Evolutionary conservation across 1,140 invertebrate genomes (phyloP), one percentile per base, ranked within the genome.

Genomic region (Heliothis virescens): DNA sequence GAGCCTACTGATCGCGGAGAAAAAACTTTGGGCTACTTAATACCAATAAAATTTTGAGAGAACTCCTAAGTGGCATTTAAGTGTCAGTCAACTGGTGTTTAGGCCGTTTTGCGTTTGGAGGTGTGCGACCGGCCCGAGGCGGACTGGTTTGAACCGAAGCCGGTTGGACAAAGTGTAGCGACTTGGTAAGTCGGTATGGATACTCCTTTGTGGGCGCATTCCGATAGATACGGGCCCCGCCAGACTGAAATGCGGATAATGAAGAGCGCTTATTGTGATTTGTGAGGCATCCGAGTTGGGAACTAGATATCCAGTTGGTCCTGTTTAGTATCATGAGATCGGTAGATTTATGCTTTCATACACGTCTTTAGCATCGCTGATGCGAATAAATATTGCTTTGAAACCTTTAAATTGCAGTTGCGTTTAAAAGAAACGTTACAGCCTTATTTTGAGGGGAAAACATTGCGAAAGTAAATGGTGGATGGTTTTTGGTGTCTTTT

Each of bases 11-110:
- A n/a, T 50, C 41, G 12, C 34, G 55, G 12, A 85, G 76, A 82
- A 89, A 86, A 78, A 81, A 81, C 65, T 50, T 52, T 26, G 50
- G 88, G 90, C 90, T 92, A 90, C 92, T 93, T 91, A 91, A 86
- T 91, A 91, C 85, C 85, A 92, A 92, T 94, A 93, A 91, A 92
- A 91, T 87, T 90, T 93, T 88, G 89, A 92, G 84, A 87, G 88
- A 92, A 92, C 88, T 93, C 89, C 87, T 93, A 91, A 94, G 87
- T 93, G 89, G 90, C 89, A 91, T 93, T 92, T 89, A 92, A 85
- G 90, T 93, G 93, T 94, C 93, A 94, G 90, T 94, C 90, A 94
- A 93, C 91, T 90, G 89, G 89, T 77, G 67, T 80, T 89, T 94
- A 89, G 50, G 88, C 10, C 86, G 80, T 92, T 94, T 89, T 82